Base-by-base conservation (phyloP, 2,113 vertebrate species). In the Cinclus cinclus region DNA sequence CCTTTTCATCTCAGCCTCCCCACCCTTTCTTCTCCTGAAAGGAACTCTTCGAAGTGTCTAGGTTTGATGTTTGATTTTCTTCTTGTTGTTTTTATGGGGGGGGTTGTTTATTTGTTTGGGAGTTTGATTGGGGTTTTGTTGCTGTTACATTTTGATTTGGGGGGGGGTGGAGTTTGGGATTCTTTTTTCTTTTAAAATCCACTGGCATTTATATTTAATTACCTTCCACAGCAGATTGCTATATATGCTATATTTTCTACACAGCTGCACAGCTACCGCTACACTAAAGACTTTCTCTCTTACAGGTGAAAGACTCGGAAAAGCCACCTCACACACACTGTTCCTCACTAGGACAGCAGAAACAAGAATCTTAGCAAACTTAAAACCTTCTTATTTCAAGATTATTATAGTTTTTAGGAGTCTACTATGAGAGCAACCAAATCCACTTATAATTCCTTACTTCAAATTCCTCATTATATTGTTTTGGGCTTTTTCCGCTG, bases 321-420 rank as follows among this genome's bases (percentile, higher is more conserved):
- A 41, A 2, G 2, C 3, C 13, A n/a, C 21, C 8, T 79, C 50
- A 33, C 33, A 63, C 15, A 49, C 0, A 4, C 4, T n/a, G 31
- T 24, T 80, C 19, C 30, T 85, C 49, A 42, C 30, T 53, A 42
- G 24, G 9, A 69, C 24, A 91, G 17, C 3, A 64, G 50, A 49
- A 84, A 76, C 8, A 76, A 83, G 69, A 77, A 60, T 1, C 24
- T n/a, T 35, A 35, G 16, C 5, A 81, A 47, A 77, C 4, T 31
- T 53, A 37, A 62, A 56, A 23, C 27, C 49, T 41, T 37, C 24
- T 63, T 67, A 24, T 70, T 83, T 90, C 13, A 50, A 33, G 10
- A 68, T n/a, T 33, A 27, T 30, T 31, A 22, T 25, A 0, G 8
- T 52, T 46, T 83, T 69, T 49, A 58, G 30, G 5, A 50, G 2